Evolutionary conservation across 2,797 vertebrate genomes (phyloP), one percentile per base, ranked within the genome.

Genomic region (Synaphobranchus kaupii): DNA sequence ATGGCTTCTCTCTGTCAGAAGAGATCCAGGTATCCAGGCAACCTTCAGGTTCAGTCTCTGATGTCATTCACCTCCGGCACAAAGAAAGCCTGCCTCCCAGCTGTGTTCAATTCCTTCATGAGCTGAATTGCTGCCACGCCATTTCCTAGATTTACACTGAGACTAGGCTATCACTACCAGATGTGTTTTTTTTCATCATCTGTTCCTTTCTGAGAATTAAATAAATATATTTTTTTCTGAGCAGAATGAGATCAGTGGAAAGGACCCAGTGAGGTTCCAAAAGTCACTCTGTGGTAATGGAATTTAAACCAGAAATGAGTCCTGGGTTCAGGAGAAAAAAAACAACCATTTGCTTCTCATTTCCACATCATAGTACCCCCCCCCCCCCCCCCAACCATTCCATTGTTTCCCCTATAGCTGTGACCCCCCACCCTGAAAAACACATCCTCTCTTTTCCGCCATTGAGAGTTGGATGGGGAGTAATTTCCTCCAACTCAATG

Each of bases 131-230:
- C 86, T 87, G 93, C 96, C 95, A 95, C 91, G 88, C 83, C 84
- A 91, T 87, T 93, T 92, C 95, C 93, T 44, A 25, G 48, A 78
- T 85, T 85, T 81, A 88, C 91, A 90, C 93, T 93, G 91, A 39
- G 92, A 92, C 93, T 92, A 91, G 84, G 92, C 93, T 92, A 91
- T 94, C 91, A 89, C 88, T 93, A 91, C 94, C 96, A 96, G 96
- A 96, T 96, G 94, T 92, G 86, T 87, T 89, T 86, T 90, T 87
- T 84, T 84, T 86, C 84, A 89, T 90, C 86, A 83, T 84, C 85
- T 82, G 84, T 85, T 85, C 58, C 60, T 66, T 85, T 71, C 85
- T 86, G 80, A 63, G 52, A 44, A 58, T 84, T 84, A 84, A 87
- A 58, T 17, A 25, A 71, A 80, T 71, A 84, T 87, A 85, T 25